Conservation (phyloP, 2,113 vertebrate species). For the crab-eating macaque (Macaca fascicularis) region DNA sequence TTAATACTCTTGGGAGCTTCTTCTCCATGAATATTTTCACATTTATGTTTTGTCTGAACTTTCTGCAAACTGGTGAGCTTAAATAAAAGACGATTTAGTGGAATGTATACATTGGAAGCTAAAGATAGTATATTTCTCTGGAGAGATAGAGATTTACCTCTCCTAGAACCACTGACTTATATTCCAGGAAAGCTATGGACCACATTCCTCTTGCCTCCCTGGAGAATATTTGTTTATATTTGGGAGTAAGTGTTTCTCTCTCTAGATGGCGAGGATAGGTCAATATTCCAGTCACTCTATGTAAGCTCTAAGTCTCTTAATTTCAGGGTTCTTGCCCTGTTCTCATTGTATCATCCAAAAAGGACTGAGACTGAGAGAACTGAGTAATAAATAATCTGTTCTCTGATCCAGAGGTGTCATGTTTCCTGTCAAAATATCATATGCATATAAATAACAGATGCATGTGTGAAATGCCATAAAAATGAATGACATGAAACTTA, state of each 20-base stretch:
- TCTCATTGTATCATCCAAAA: neutral
- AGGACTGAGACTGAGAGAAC: accelerated
- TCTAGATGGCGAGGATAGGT: neutral
- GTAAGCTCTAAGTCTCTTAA: neutral
- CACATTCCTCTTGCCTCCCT: neutral
- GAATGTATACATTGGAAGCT: neutral
- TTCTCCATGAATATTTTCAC: neutral
- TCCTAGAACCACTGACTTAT: neutral
- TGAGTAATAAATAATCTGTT: neutral
- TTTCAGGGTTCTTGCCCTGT: neutral
- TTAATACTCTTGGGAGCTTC: neutral
- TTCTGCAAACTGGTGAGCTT: neutral
- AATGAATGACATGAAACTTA: neutral
- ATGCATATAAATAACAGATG: neutral
- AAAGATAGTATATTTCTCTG: neutral
- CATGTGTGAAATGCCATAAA: neutral
- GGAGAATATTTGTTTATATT: neutral
- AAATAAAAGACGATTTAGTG: neutral
- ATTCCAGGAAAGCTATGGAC: neutral
- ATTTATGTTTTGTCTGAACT: neutral
- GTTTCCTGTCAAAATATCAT: neutral
- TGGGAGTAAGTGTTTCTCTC: neutral
- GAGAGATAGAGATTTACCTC: no score
- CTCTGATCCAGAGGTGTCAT: neutral
- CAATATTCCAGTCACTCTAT: neutral